phyloP scores from a whole-genome alignment of 2,113 vertebrate genomes.

The Proterorhinus semilunaris region DNA sequence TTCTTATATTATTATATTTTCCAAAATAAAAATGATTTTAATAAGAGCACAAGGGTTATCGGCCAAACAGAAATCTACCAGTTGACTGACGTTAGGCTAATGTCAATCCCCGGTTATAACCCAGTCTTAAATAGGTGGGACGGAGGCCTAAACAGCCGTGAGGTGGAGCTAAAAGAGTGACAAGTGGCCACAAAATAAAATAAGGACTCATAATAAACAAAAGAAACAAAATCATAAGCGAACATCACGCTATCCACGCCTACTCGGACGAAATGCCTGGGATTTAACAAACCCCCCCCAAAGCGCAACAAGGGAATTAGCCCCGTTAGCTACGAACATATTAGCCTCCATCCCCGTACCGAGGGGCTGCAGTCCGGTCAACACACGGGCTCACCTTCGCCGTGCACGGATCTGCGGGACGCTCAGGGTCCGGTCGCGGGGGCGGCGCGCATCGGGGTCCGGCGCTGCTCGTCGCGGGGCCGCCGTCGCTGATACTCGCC shows the following conservation, averaged over 20 bases:
- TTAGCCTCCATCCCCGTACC: constrained; percentile 32
- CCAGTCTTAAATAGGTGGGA: too few relatives aligned
- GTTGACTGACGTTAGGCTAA: too few relatives aligned
- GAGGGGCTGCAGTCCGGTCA: constrained; percentile 23
- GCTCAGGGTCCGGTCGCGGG: neutral
- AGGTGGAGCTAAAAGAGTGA: too few relatives aligned
- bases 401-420: constrained; percentile 7
- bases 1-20: too few relatives aligned
- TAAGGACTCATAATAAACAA: too few relatives aligned
- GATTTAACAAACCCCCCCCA: neutral
- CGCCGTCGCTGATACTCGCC: constrained; percentile 14
- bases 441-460: neutral
- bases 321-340: constrained; percentile 57
- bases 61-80: too few relatives aligned
- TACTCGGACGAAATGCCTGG: neutral
- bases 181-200: too few relatives aligned
- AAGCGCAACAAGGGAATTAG: constrained; percentile 72
- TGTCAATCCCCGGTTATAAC: too few relatives aligned
- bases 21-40: too few relatives aligned
- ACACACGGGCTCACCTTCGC: constrained; percentile 58
- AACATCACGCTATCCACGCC: neutral
- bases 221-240: too few relatives aligned
- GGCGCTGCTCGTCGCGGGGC: neutral
- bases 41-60: too few relatives aligned
- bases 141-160: too few relatives aligned